A percentile compares a stretch with the other conserved stretches of the same genome.
Evolutionary conservation across 2,797 vertebrate genomes (phyloP).

Genomic region (Tangara arthus): DNA sequence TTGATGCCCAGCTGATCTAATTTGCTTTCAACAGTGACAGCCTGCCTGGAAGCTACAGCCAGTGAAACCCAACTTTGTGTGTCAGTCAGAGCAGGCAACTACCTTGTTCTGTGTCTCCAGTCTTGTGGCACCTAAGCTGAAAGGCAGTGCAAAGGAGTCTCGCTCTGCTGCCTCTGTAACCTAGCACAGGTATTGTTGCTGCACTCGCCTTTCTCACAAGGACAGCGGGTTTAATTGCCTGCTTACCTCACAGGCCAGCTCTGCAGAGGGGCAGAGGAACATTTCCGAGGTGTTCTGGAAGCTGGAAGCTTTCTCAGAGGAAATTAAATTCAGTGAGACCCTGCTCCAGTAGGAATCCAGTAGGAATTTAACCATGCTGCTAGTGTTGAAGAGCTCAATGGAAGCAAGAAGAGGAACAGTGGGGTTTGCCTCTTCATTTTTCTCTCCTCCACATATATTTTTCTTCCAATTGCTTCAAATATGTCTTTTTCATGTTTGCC

Average conservation of each 20-base stretch:
- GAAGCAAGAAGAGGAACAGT: background rate
- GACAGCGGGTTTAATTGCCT: background rate
- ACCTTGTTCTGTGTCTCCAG: background rate
- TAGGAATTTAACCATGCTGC: background rate
- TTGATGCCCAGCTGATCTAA: background rate
- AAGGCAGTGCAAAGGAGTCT: background rate
- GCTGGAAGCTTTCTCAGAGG: background rate
- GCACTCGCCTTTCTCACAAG: background rate
- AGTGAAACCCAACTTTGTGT: background rate
- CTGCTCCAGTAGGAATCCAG: background rate
- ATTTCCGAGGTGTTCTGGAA: background rate
- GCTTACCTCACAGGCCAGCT: background rate
- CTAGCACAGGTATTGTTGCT: background rate
- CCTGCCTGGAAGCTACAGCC: constrained; percentile 19
- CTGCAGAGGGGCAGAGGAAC: background rate
- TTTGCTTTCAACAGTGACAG: constrained; percentile 31
- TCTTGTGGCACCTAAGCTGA: background rate
- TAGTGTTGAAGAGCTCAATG: background rate
- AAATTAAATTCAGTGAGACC: background rate
- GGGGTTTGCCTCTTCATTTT: background rate
- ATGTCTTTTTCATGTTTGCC: background rate
- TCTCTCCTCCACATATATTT: background rate
- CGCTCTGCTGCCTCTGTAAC: background rate
- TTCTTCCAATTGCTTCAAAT: background rate
- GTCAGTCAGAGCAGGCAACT: background rate